Conservation (phyloP, 2,113 vertebrate genomes). For the Clarias magur region DNA sequence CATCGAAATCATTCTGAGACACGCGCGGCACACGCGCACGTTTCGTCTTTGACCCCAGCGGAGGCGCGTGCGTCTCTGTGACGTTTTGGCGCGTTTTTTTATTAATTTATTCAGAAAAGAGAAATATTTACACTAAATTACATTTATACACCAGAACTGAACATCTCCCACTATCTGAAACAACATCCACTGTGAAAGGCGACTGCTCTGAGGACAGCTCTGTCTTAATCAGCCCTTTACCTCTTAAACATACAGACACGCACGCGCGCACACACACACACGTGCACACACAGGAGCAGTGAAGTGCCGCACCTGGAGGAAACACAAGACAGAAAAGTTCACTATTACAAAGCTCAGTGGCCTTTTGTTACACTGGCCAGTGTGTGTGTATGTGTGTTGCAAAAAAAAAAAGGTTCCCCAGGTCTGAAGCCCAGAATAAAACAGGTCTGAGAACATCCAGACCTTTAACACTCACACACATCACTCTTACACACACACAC, state of each 20-base stretch:
- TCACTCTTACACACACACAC: constrained; percentile 51
- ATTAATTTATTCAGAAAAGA: not conserved
- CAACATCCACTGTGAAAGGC: constrained; percentile 2
- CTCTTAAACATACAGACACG: constrained; percentile 23
- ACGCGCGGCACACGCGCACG: not conserved
- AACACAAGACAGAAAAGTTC: constrained; percentile 10
- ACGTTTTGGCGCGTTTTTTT: constrained; percentile 19
- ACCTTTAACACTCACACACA: not conserved
- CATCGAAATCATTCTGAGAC: not conserved
- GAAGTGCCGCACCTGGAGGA: constrained; percentile 14
- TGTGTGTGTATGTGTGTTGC: not conserved
- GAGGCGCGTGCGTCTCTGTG: not conserved
- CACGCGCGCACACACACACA: constrained; percentile 24
- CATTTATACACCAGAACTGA: constrained; percentile 34
- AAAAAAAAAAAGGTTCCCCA: not conserved
- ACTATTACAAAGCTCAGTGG: constrained; percentile 6
- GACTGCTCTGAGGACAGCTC: constrained; percentile 40
- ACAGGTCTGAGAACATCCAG: constrained; percentile 24
- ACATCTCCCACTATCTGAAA: constrained; percentile 12
- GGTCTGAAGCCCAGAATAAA: constrained; percentile 26
- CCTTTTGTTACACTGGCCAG: constrained; percentile 4
- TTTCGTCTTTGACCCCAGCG: not conserved
- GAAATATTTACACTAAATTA: constrained; percentile 38
- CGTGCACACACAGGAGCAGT: not conserved
- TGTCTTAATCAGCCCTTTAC: constrained; percentile 52